Base-by-base conservation (phyloP, 2,113 vertebrate species). In the Gambusia holbrooki region DNA sequence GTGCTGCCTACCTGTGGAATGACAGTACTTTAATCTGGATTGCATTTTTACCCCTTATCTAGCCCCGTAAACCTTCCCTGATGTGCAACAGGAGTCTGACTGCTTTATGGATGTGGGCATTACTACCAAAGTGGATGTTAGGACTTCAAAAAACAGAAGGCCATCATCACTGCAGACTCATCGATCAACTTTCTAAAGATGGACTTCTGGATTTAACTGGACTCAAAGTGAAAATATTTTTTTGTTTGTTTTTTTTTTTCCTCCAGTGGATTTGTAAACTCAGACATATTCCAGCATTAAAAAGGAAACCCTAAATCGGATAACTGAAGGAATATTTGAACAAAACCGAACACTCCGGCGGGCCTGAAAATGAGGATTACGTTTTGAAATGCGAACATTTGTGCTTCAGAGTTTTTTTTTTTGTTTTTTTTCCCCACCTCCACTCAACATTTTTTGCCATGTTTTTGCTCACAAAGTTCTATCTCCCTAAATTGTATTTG, bases 401-500 rank as follows among this genome's bases (percentile, higher is more conserved):
- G 77, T 79, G 64, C 85, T 85, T 80, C 75, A 77, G 17, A 86
- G 88, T 92, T 91, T 89, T 68, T 28, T 58, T 58, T n/a, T 54
- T n/a, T n/a, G n/a, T 25, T 5, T 48, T 15, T 92, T 91, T 89
- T 72, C 68, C 70, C 68, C 70, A 62, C 63, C 85, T 85, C 88
- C 87, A 87, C 91, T 91, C 89, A 92, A 89, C 90, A 85, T 92
- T 94, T 94, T 67, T 91, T 89, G 82, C 74, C 84, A 93, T 68
- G 79, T 84, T 90, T 92, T 90, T 97, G 94, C 96, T 97, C 97
- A 97, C 92, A 94, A 96, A 98, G 96, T 97, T 98, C 96, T 97
- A 86, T 95, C 97, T 98, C 96, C 97, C 96, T 98, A 97, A 96
- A 97, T 98, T 99, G 87, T 98, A 98, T 99, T 97, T 97, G 97